phyloP scores from a whole-genome alignment of 2,797 vertebrate genomes.

The Rhadinocentrus ornatus region DNA sequence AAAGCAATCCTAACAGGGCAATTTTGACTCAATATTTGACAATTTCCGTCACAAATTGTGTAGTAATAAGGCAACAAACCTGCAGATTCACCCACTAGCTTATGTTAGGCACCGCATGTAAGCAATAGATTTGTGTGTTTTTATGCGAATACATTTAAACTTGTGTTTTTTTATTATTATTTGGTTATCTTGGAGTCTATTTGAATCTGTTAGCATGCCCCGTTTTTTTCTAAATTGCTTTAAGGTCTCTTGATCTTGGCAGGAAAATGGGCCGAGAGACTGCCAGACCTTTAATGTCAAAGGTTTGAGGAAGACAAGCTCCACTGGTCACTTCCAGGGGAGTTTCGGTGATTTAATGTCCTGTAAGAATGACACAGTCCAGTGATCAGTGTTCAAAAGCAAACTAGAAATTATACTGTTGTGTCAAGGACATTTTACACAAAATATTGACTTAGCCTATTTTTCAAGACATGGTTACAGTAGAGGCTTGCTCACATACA shows the following conservation, averaged over 20 bases:
- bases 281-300: neutral
- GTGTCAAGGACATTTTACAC: neutral
- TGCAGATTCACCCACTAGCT: no score
- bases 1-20: neutral
- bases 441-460: neutral
- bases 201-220: neutral
- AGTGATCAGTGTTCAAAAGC: neutral
- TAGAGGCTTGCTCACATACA: neutral
- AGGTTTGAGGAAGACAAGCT: neutral
- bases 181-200: neutral
- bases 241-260: neutral
- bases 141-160: neutral
- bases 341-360: neutral
- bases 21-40: neutral
- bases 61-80: no score
- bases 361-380: neutral
- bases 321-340: neutral
- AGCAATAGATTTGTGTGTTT: no score
- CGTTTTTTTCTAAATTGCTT: neutral
- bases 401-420: neutral
- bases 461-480: conserved; percentile 18
- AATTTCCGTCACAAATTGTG: neutral
- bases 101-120: no score
- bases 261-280: no score
- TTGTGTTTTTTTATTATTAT: no score